phyloP scores from a whole-genome alignment of 1,140 invertebrate species.

The Lucilia sericata region DNA sequence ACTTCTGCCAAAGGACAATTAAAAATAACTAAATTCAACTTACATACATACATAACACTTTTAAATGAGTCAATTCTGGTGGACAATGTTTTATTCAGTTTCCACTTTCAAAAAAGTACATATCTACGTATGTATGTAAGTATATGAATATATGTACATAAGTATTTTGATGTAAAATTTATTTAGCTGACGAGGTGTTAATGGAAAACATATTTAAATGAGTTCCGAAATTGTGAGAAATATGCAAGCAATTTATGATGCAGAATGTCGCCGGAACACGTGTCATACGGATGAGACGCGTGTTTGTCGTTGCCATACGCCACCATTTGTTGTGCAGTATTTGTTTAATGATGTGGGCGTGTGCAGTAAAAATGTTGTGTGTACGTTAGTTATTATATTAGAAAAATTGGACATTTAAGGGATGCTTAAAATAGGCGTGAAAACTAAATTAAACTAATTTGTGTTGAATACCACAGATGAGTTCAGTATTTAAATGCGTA shows the following conservation, averaged over 20 bases:
- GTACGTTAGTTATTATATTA: neutral
- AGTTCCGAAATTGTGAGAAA: slow-evolving; percentile 7
- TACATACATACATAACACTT: neutral
- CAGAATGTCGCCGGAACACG: slow-evolving; percentile 13
- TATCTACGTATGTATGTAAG: no score
- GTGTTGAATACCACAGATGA: slow-evolving; percentile 4
- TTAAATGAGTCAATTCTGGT: neutral
- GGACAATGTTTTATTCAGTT: neutral
- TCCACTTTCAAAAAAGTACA: neutral
- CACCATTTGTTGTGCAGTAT: slow-evolving; percentile 45
- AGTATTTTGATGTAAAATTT: slow-evolving; percentile 2
- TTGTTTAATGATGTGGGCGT: slow-evolving; percentile 47
- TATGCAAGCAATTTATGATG: neutral
- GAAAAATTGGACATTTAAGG: slow-evolving; percentile 27
- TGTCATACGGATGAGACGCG: slow-evolving; percentile 32
- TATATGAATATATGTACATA: neutral
- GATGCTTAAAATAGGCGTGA: slow-evolving; percentile 40
- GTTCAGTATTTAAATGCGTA: neutral
- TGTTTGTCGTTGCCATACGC: slow-evolving; percentile 4
- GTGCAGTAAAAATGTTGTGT: slow-evolving; percentile 25
- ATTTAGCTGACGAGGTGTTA: slow-evolving; percentile 31
- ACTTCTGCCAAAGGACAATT: neutral
- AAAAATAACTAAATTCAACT: neutral
- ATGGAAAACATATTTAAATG: slow-evolving; percentile 44
- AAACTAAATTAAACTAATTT: slow-evolving; percentile 40